Percentiles rank a stretch among this genome's conserved stretches.
Conservation (phyloP, 2,113 vertebrate genomes). For the Paramormyrops kingsleyae region DNA sequence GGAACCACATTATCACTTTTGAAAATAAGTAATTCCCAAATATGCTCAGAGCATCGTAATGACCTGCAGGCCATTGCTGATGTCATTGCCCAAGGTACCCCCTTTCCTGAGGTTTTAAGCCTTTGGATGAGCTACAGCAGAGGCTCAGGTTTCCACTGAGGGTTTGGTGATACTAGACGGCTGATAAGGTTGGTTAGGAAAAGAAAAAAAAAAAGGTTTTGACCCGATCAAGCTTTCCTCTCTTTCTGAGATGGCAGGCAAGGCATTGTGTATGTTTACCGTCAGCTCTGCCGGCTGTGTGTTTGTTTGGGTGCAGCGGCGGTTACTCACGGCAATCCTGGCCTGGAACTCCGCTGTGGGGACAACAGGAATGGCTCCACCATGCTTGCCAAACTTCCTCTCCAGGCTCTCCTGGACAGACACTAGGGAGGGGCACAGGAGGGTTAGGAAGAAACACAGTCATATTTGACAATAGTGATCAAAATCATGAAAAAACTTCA, state of each 20-base stretch:
- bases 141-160: too few relatives aligned
- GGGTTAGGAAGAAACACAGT: background rate
- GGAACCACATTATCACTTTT: too few relatives aligned
- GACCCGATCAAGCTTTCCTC: background rate
- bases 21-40: too few relatives aligned
- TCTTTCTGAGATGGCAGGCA: background rate
- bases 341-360: slow-evolving; percentile 89
- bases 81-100: too few relatives aligned
- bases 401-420: slow-evolving; percentile 95
- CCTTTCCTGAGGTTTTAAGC: too few relatives aligned
- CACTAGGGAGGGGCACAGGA: slow-evolving; percentile 59
- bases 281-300: background rate
- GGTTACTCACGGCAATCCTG: slow-evolving; percentile 76
- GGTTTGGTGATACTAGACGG: too few relatives aligned
- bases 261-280: background rate
- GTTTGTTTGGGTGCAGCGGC: background rate
- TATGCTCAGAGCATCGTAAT: too few relatives aligned
- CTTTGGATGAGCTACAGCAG: too few relatives aligned
- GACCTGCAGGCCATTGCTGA: too few relatives aligned
- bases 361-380: slow-evolving; percentile 79
- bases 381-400: slow-evolving; percentile 94
- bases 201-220: too few relatives aligned
- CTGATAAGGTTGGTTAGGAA: too few relatives aligned
- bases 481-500: background rate
- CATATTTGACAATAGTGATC: background rate